Conservation (phyloP, 2,888 invertebrate genomes). For the Agriopis marginaria region DNA sequence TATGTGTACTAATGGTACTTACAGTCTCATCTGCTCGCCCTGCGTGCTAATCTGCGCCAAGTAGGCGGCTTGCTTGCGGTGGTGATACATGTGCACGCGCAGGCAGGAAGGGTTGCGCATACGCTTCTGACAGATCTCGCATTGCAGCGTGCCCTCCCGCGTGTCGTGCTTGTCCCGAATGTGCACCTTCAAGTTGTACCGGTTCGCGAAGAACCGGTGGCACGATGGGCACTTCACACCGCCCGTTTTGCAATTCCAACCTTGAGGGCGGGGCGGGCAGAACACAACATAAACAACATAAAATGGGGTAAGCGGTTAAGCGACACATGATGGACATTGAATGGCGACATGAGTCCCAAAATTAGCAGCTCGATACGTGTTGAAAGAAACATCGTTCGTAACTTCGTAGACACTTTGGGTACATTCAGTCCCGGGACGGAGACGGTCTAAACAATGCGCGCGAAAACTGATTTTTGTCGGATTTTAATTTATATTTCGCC, state of each 20-base stretch:
- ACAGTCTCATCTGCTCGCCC: constrained; percentile 68
- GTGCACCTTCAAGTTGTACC: constrained; percentile 90
- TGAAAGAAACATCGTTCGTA: too few species aligned
- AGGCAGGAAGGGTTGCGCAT: constrained; percentile 88
- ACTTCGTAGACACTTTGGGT: too few species aligned
- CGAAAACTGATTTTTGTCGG: too few species aligned
- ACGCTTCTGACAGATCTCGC: constrained; percentile 89
- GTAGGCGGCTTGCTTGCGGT: constrained; percentile 86
- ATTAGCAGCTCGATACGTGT: too few species aligned
- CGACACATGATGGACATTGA: not conserved
- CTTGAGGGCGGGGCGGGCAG: constrained; percentile 47
- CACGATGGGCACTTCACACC: constrained; percentile 88
- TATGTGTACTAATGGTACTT: constrained; percentile 42
- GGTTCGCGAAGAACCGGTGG: constrained; percentile 88
- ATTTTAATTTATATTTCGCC: too few species aligned
- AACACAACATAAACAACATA: constrained; percentile 25
- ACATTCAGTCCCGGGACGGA: too few species aligned
- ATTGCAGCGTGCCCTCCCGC: constrained; percentile 88
- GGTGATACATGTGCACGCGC: constrained; percentile 89
- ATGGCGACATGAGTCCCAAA: too few species aligned
- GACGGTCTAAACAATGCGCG: too few species aligned
- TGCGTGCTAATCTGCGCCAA: constrained; percentile 73
- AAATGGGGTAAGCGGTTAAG: constrained; percentile 16
- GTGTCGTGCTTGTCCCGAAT: constrained; percentile 91
- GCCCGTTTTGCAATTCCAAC: constrained; percentile 81